Percentiles rank a stretch among this genome's conserved stretches.
phyloP scores from a whole-genome alignment of 2,113 vertebrate species.

The Xiphophorus couchianus region DNA sequence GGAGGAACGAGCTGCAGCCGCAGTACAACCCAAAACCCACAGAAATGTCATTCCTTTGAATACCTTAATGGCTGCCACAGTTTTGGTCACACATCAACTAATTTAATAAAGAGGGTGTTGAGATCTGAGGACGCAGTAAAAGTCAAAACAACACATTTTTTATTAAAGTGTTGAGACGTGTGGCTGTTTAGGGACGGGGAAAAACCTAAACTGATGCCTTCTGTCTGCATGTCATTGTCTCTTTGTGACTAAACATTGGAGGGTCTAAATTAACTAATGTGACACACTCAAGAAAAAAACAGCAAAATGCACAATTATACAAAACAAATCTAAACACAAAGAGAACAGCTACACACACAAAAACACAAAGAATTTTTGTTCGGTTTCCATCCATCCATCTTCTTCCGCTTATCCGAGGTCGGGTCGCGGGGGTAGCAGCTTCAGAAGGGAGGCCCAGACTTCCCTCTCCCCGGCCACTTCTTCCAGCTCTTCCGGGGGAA shows the following conservation, averaged over 20 bases:
- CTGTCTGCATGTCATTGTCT: constrained; percentile 20
- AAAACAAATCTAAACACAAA: constrained; percentile 8
- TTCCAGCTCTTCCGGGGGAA: too few species aligned
- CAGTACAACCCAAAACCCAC: constrained; percentile 26
- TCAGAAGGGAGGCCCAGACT: too few species aligned
- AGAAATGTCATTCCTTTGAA: constrained; percentile 40
- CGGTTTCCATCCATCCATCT: too few species aligned
- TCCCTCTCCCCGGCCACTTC: too few species aligned
- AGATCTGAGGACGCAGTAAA: constrained; percentile 54
- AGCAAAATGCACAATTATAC: background rate
- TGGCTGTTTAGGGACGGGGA: constrained; percentile 36
- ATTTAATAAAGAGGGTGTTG: constrained; percentile 62
- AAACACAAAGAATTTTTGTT: too few species aligned
- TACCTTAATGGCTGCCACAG: constrained; percentile 27
- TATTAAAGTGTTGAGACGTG: constrained; percentile 26
- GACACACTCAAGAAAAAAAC: background rate
- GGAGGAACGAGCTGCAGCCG: constrained; percentile 25
- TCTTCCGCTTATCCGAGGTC: too few species aligned
- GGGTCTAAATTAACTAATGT: background rate
- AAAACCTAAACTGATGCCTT: constrained; percentile 44
- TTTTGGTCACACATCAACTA: constrained; percentile 40
- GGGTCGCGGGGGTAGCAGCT: too few species aligned
- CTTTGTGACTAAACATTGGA: background rate
- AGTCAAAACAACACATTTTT: constrained; percentile 24
- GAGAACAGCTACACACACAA: background rate